Conservation (phyloP, 2,888 invertebrate genomes). For the Hirtodrosophila trivittata region DNA sequence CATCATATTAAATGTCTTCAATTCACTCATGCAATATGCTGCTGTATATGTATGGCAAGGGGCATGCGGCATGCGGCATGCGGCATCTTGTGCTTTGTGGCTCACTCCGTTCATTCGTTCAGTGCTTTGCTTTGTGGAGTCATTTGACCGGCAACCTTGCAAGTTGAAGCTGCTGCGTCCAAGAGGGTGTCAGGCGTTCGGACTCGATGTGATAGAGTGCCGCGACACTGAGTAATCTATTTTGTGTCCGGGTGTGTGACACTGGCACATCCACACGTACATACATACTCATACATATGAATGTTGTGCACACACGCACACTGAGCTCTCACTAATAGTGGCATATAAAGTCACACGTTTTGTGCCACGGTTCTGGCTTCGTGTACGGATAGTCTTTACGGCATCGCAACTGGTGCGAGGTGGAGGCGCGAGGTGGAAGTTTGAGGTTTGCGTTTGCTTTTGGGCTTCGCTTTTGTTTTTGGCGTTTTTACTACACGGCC, state of each 20-base stretch:
- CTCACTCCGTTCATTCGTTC: no score
- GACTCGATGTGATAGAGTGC: constrained; percentile 67
- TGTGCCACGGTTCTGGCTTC: constrained; percentile 55
- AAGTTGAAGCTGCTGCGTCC: constrained; percentile 35
- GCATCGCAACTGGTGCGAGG: background rate
- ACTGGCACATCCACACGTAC: constrained; percentile 15
- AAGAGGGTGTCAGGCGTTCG: constrained; percentile 17
- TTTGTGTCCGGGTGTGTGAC: constrained; percentile 60
- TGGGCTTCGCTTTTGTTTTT: constrained; percentile 68
- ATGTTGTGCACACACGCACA: constrained; percentile 10
- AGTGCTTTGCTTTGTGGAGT: constrained; percentile 12
- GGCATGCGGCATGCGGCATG: constrained; percentile 12
- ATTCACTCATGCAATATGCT: constrained; percentile 1
- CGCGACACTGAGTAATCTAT: constrained; percentile 77
- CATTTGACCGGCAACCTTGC: constrained; percentile 24
- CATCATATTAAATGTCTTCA: constrained; percentile 1
- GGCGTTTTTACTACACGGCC: constrained; percentile 73
- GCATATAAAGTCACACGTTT: constrained; percentile 73
- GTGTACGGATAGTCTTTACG: constrained; percentile 20
- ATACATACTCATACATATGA: background rate
- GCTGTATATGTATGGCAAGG: constrained; percentile 1
- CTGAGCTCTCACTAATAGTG: constrained; percentile 61
- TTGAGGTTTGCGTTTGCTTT: constrained; percentile 39
- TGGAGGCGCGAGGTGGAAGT: background rate
- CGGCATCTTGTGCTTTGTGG: constrained; percentile 1